Base-by-base conservation (phyloP, 2,797 vertebrate genomes). In the Gambusia yucatana region DNA sequence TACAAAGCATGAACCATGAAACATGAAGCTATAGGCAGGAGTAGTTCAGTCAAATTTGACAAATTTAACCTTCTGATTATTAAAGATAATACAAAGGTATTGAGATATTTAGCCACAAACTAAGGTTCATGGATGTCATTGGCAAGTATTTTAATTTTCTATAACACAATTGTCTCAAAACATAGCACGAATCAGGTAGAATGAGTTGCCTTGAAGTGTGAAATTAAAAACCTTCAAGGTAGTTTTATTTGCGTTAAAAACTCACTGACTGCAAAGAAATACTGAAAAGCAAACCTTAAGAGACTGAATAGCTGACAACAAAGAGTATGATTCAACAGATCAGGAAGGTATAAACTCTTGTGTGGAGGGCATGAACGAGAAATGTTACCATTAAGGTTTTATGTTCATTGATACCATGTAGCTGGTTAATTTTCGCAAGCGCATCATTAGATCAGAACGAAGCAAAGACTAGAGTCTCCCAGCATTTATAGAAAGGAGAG, bases 401-500 rank as follows among this genome's bases (percentile, higher is more conserved):
- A 39, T 86, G 36, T 82, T 87, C 25, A 46, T 67, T 77, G 73
- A 83, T 71, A 48, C 76, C 65, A 72, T 17, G 77, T 80, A 89
- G 79, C 76, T 82, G 78, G 73, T 80, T 87, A 25, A 86, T 82
- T 82, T 83, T 44, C 72, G 82, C 63, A 61, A 59, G 69, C 73
- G 82, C 48, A 61, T 73, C 73, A 79, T 89, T 85, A 79, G 74
- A 52, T 70, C 69, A 70, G 65, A 57, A 70, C 75, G 63, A 72
- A 80, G 83, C 71, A 75, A 78, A 44, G 25, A 78, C 72, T 59
- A 55, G 71, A 77, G 72, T 90, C 69, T 78, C 72, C 90, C 78
- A 87, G 77, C 85, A 90, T 91, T 92, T 86, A 85, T 7, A 30
- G 36, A 43, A 65, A 71, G 84, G 46, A 61, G 50, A 72, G 46